phyloP scores from a whole-genome alignment of 2,113 vertebrate species.

The Otolemur garnettii region DNA sequence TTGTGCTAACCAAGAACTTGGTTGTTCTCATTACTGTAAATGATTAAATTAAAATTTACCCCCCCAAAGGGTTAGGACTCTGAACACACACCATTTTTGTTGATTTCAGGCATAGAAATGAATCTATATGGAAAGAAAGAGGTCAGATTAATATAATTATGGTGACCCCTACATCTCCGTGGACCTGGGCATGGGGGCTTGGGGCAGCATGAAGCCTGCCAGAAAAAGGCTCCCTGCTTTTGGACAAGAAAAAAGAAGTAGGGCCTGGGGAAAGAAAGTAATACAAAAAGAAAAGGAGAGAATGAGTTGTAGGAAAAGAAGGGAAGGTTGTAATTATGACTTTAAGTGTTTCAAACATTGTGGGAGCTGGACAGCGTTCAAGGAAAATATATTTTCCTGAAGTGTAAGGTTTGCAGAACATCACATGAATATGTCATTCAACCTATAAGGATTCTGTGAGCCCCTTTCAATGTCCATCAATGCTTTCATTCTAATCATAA shows the following conservation, averaged over 20 bases:
- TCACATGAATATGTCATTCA: slow-evolving; percentile 7
- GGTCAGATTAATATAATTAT: slow-evolving; percentile 72
- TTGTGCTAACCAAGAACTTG: slow-evolving; percentile 80
- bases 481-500: background rate
- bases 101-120: slow-evolving; percentile 38
- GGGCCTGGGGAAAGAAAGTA: slow-evolving; percentile 36
- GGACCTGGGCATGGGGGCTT: background rate
- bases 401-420: background rate
- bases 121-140: slow-evolving; percentile 27
- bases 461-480: background rate
- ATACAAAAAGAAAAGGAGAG: slow-evolving; percentile 32
- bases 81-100: slow-evolving; percentile 57
- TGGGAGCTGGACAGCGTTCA: background rate
- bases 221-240: slow-evolving; percentile 60
- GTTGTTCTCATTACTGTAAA: slow-evolving; percentile 79
- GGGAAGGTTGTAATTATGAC: background rate
- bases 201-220: background rate
- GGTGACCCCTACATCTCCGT: slow-evolving; percentile 33
- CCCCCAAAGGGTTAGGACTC: slow-evolving; percentile 39
- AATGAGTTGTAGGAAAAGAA: slow-evolving; percentile 46
- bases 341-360: slow-evolving; percentile 54
- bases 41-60: slow-evolving; percentile 84
- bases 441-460: background rate
- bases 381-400: background rate
- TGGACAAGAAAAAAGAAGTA: slow-evolving; percentile 1